Percentiles rank a stretch among this genome's conserved stretches.
Conservation (phyloP, 1,140 invertebrate species). For the Euglossa dilemma region DNA sequence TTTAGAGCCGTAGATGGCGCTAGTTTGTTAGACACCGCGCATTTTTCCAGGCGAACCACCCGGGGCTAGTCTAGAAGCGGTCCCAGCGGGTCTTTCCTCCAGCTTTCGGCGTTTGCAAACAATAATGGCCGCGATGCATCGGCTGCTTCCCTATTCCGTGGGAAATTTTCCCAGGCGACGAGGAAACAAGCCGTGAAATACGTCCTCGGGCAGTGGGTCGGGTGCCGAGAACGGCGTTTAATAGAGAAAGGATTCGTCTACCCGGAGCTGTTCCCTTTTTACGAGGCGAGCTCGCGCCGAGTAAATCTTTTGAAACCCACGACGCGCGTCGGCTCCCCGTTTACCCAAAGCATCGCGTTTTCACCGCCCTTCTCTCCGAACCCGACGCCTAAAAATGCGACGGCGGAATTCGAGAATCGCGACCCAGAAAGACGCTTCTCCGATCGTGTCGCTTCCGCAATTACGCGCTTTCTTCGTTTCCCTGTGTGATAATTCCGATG, state of each 20-base stretch:
- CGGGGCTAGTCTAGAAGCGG: too few species aligned
- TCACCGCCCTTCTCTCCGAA: neutral
- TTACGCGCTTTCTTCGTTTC: too few species aligned
- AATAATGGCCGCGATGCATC: neutral
- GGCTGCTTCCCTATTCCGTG: slow-evolving; percentile 29
- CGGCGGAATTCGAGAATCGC: slow-evolving; percentile 27
- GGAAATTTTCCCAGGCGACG: slow-evolving; percentile 29
- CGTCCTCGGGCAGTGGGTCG: slow-evolving; percentile 55
- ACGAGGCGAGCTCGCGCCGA: neutral
- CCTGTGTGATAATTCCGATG: too few species aligned
- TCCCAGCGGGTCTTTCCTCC: too few species aligned
- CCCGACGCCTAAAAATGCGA: too few species aligned
- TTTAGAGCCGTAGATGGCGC: too few species aligned
- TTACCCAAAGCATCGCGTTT: slow-evolving; percentile 31
- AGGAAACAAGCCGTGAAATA: slow-evolving; percentile 52
- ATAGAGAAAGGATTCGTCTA: slow-evolving; percentile 44
- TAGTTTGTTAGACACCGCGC: too few species aligned
- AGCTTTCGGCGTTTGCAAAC: neutral
- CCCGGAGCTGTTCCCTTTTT: slow-evolving; percentile 1
- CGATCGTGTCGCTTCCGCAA: neutral
- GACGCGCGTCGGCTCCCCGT: neutral
- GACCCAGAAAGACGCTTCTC: neutral
- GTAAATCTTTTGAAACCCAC: slow-evolving; percentile 46
- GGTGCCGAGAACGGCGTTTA: slow-evolving; percentile 29
- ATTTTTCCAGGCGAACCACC: too few species aligned